These are phyloP conservation scores for Sparidentex hasta DNA, from an alignment of 2,797 vertebrate species.

Conservation along the genomic window DNA sequence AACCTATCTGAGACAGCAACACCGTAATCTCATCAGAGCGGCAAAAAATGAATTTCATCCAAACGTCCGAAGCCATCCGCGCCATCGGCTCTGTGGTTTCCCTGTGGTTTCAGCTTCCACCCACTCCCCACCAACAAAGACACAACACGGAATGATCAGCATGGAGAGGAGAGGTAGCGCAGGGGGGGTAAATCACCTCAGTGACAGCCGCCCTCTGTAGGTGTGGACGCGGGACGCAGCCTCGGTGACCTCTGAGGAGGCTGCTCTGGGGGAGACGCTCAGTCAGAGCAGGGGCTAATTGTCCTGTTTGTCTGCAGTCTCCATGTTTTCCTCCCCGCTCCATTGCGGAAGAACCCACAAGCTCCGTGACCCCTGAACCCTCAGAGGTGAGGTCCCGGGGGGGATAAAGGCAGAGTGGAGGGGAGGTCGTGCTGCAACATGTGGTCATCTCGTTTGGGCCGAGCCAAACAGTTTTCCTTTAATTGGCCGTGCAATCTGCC, in stretches of 20 bases:
- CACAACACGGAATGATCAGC: conserved; percentile 35
- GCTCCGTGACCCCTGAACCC: conserved; percentile 85
- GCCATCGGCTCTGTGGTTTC: conserved; percentile 36
- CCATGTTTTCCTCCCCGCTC: conserved; percentile 69
- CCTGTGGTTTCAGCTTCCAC: conserved; percentile 50
- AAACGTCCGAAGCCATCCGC: conserved; percentile 24
- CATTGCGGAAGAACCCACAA: conserved; percentile 88
- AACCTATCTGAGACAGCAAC: conserved; percentile 47
- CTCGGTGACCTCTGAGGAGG: conserved; percentile 48
- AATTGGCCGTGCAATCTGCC: conserved; percentile 88
- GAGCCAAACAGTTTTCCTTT: conserved; percentile 89
- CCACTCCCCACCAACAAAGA: conserved; percentile 16
- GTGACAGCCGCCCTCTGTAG: conserved; percentile 60
- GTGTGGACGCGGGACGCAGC: conserved; percentile 39
- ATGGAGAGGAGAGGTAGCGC: conserved; percentile 23
- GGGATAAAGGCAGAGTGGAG: conserved; percentile 50
- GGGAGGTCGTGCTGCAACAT: conserved; percentile 85
- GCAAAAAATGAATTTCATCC: conserved; percentile 23
- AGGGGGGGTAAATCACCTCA: conserved; percentile 47
- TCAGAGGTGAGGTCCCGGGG: conserved; percentile 62
- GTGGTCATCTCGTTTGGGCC: conserved; percentile 88
- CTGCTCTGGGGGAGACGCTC: conserved; percentile 28
- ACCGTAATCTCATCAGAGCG: conserved; percentile 27
- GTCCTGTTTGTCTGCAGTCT: conserved; percentile 74
- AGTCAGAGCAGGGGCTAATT: conserved; percentile 68